Percentiles rank a stretch among this genome's conserved stretches.
Conservation (phyloP, 2,888 invertebrate species). For the Cyclophora albipunctata region DNA sequence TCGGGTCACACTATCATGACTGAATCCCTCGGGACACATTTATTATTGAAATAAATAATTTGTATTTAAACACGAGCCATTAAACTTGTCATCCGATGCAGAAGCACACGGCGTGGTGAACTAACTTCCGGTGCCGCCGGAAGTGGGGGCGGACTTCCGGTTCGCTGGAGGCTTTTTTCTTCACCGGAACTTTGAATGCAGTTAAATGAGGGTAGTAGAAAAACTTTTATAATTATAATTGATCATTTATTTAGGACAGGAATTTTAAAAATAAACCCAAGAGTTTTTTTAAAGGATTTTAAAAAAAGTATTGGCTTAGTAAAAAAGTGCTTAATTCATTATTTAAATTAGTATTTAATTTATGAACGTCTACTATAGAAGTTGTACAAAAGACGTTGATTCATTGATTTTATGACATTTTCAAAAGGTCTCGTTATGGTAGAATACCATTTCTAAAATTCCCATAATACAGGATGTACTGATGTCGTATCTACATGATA, state of each 20-base stretch:
- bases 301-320: not conserved
- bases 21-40: too few relatives aligned
- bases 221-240: slow-evolving; percentile 1
- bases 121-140: slow-evolving; percentile 8
- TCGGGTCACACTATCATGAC: too few relatives aligned
- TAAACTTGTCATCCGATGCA: slow-evolving; percentile 1
- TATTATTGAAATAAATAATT: too few relatives aligned
- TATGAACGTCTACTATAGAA: not conserved
- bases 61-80: too few relatives aligned
- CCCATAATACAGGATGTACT: too few relatives aligned
- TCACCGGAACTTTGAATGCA: slow-evolving; percentile 7
- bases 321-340: not conserved
- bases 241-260: not conserved
- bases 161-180: slow-evolving; percentile 5
- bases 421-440: too few relatives aligned
- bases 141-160: slow-evolving; percentile 8
- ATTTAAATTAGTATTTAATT: not conserved
- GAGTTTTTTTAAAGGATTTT: not conserved
- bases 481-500: too few relatives aligned
- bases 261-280: not conserved
- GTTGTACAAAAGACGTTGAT: too few relatives aligned
- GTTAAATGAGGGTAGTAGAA: not conserved
- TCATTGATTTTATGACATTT: too few relatives aligned
- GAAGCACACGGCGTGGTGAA: slow-evolving; percentile 9
- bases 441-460: too few relatives aligned